Conservation (phyloP, 23 tunicate genomes). For the Corella eumyota region DNA sequence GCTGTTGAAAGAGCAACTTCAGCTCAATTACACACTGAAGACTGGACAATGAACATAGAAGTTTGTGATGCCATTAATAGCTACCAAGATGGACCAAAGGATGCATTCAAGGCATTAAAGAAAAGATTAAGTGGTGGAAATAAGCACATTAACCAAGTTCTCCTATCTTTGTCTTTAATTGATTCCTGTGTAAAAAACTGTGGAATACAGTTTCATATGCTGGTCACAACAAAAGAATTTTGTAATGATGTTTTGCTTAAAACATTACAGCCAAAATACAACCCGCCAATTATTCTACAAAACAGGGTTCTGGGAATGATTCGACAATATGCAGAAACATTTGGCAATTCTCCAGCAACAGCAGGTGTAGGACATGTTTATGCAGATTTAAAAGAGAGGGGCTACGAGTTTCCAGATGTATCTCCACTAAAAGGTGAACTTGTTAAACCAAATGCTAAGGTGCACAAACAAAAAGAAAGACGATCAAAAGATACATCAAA, state of each 20-base stretch:
- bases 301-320: constrained; percentile 65
- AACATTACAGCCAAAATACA: constrained; percentile 44
- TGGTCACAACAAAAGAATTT: constrained; percentile 61
- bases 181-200: constrained; percentile 84
- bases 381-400: constrained; percentile 46
- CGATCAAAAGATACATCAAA: neutral
- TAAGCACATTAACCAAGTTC: constrained; percentile 47
- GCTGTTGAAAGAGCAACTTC: constrained; percentile 74
- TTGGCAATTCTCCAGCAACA: constrained; percentile 29
- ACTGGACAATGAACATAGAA: constrained; percentile 59
- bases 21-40: constrained; percentile 34
- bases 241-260: constrained; percentile 48
- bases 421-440: neutral
- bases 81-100: constrained; percentile 83
- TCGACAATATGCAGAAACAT: constrained; percentile 61
- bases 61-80: constrained; percentile 47
- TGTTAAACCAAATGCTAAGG: neutral
- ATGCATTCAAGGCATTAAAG: constrained; percentile 77
- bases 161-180: constrained; percentile 44
- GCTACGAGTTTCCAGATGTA: constrained; percentile 29
- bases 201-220: constrained; percentile 40
- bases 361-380: constrained; percentile 39
- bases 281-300: constrained; percentile 45
- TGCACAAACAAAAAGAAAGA: neutral
- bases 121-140: constrained; percentile 39